Conservation (phyloP, 1,140 invertebrate species). For the Pseudomyrmex dendroicus region DNA sequence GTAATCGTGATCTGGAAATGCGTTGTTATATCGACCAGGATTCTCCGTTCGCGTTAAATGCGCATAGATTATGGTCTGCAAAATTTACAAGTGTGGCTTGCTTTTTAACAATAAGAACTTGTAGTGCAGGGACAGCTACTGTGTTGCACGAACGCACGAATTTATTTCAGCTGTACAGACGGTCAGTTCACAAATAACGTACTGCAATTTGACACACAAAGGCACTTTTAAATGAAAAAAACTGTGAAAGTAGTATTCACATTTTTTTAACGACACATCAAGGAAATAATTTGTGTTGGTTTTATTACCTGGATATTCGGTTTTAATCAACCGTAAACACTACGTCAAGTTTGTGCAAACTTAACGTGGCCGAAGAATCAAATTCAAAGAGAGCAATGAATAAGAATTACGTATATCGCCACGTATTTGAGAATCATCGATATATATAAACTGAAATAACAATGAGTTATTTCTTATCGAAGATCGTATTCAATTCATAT, state of each 20-base stretch:
- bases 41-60: constrained; percentile 73
- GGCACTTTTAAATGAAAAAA: constrained; percentile 50
- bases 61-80: constrained; percentile 68
- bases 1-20: constrained; percentile 67
- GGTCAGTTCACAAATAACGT: constrained; percentile 52
- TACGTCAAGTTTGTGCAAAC: background rate
- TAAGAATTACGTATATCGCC: constrained; percentile 17
- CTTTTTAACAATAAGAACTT: constrained; percentile 53
- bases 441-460: constrained; percentile 40
- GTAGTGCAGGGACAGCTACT: constrained; percentile 28
- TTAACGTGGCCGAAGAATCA: constrained; percentile 46
- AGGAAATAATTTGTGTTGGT: constrained; percentile 8
- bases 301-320: background rate
- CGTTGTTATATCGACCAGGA: constrained; percentile 77
- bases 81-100: constrained; percentile 62
- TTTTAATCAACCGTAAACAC: constrained; percentile 10
- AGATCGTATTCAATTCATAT: constrained; percentile 3
- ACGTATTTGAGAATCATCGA: constrained; percentile 25
- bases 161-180: constrained; percentile 21
- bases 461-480: constrained; percentile 28
- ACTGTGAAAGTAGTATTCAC: constrained; percentile 46
- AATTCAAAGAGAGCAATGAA: constrained; percentile 23
- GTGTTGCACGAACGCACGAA: constrained; percentile 28
- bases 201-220: constrained; percentile 48
- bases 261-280: background rate